Base-by-base conservation (phyloP, 2,113 vertebrate genomes). In the Rhabdomys dilectus region DNA sequence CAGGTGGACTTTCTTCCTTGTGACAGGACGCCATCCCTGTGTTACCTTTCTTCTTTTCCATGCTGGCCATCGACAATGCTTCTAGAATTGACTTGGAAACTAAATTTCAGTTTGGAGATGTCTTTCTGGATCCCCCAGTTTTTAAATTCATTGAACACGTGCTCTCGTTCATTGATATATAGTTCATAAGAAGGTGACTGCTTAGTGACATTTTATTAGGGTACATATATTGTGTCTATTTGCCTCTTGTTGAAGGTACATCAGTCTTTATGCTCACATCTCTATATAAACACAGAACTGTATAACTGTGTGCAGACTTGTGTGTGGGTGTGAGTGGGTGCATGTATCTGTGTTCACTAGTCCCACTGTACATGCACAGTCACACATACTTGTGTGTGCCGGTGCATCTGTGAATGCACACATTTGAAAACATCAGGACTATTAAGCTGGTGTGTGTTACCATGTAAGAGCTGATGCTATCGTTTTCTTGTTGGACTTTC, bases 401-500 rank as follows among this genome's bases (percentile, higher is more conserved):
- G 36, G 21, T 82, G 9, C 31, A 7, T 72, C 36, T 89, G 19
- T 77, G 29, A 51, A 8, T 17, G 34, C 2, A 24, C 17, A 62
- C 24, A 95, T 51, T 60, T 91, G 81, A 53, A 92, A 78, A 88
- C 48, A 84, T 45, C 51, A 92, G 48, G 76, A 76, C 4, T 22
- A 12, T 62, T 64, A 75, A 85, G 19, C 21, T 70, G 24, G 31
- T 58, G 12, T 36, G 80, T 53, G 39, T 51, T 77, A n/a, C 6
- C 42, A 39, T 13, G 66, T 72, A 82, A 87, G 29, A 93, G 22
- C 48, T 84, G 86, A 70, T 34, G 3, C n/a, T 93, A 1, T 82
- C 58, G 58, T 95, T 88, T 94, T 73, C 92, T 91, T 53, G n/a
- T n/a, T 78, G 82, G 34, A 95, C 62, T 81, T 85, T 96, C 94